Evolutionary conservation across 2,113 vertebrate species (phyloP).

Genomic region (Trochalopteron elliotii): DNA sequence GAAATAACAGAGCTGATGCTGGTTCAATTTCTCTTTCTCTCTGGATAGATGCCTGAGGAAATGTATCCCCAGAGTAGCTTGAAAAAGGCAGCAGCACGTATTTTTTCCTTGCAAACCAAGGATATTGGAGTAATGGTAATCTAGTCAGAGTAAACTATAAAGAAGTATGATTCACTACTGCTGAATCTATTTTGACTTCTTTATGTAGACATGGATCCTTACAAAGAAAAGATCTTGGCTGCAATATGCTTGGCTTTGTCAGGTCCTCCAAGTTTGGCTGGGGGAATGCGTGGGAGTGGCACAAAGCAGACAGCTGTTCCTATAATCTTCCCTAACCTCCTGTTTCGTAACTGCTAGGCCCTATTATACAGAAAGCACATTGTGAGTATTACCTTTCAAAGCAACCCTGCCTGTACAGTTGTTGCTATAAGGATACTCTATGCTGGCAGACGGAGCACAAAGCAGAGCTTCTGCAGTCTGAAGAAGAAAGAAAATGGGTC

Average conservation of each 20-base stretch:
- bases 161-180: not conserved
- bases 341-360: conserved; percentile 20
- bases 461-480: not conserved
- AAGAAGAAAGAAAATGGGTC: not conserved
- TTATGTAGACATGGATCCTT: not conserved
- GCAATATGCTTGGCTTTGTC: not conserved
- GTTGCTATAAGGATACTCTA: not conserved
- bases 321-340: conserved; percentile 11
- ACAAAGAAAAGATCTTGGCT: not conserved
- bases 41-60: not conserved
- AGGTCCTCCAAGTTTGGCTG: not conserved
- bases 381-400: conserved; percentile 47
- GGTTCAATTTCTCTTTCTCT: not conserved
- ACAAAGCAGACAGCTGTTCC: conserved; percentile 38
- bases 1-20: not conserved
- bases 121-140: not conserved
- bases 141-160: not conserved
- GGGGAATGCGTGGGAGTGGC: not conserved
- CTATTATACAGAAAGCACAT: not conserved
- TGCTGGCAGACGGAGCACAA: not conserved
- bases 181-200: not conserved
- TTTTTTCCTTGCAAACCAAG: not conserved
- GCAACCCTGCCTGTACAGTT: not conserved
- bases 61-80: not conserved
- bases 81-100: not conserved